phyloP scores from a whole-genome alignment of 2,888 invertebrate genomes.

The Synergus umbraculus region DNA sequence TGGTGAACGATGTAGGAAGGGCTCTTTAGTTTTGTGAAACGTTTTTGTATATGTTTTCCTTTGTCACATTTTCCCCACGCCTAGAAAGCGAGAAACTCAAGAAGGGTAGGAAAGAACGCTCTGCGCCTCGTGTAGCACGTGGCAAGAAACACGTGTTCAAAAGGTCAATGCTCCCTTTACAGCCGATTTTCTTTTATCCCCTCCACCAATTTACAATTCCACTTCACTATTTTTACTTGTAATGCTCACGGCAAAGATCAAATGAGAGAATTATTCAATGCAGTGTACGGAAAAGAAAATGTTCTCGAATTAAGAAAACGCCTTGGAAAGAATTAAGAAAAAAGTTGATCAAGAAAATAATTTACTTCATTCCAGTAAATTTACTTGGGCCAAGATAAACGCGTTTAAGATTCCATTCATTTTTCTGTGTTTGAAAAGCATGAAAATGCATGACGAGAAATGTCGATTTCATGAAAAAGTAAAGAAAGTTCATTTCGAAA shows the following conservation, averaged over 20 bases:
- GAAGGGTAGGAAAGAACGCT: constrained; percentile 11
- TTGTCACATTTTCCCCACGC: constrained; percentile 37
- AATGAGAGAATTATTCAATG: neutral
- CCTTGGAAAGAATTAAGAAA: too few species aligned
- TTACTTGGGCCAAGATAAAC: too few species aligned
- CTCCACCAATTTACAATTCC: neutral
- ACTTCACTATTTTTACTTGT: neutral
- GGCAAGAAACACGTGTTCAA: constrained; percentile 35
- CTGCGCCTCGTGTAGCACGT: constrained; percentile 36
- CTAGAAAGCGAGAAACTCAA: constrained; percentile 23
- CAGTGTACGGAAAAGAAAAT: neutral
- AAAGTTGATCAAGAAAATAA: too few species aligned
- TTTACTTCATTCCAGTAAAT: too few species aligned
- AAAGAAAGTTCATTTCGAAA: too few species aligned
- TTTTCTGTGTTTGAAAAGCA: too few species aligned
- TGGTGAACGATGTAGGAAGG: neutral
- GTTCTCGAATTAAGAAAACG: neutral
- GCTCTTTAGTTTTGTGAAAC: constrained; percentile 29
- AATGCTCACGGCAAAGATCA: neutral
- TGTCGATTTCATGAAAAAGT: too few species aligned
- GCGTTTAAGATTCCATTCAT: too few species aligned
- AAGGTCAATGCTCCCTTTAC: constrained; percentile 30
- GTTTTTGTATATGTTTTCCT: constrained; percentile 30
- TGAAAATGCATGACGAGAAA: too few species aligned
- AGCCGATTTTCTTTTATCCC: constrained; percentile 20